These are phyloP conservation scores for Syngnathoides biaculeatus DNA, from an alignment of 2,113 vertebrate species.

Conservation along the genomic window DNA sequence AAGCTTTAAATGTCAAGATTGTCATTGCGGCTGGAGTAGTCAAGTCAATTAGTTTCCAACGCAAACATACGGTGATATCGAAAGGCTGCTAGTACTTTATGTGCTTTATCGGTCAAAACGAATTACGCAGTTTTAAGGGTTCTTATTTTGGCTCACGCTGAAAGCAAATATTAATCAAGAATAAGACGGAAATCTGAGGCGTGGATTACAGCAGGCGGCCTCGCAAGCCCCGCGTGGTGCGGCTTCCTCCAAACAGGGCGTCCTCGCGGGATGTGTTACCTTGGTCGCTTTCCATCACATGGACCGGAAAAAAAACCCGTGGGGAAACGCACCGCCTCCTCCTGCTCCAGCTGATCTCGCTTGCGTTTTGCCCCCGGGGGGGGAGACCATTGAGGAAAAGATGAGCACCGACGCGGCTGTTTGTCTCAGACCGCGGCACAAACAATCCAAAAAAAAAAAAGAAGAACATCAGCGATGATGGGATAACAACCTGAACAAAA, in stretches of 20 bases:
- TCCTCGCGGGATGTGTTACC: conserved; percentile 63
- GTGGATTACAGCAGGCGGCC: conserved; percentile 13
- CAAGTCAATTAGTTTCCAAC: too few relatives aligned
- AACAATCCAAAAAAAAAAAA: too few relatives aligned
- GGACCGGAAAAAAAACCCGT: conserved; percentile 41
- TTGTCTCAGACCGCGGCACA: conserved; percentile 24
- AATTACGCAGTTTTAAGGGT: not conserved
- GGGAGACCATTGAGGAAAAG: conserved; percentile 25
- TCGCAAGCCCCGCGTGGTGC: conserved; percentile 24
- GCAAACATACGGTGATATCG: too few relatives aligned
- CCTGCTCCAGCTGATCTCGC: conserved; percentile 27
- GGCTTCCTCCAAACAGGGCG: conserved; percentile 34
- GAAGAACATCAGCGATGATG: not conserved
- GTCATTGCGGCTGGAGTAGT: too few relatives aligned
- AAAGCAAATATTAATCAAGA: not conserved
- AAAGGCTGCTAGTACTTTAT: not conserved
- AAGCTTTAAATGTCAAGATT: not conserved
- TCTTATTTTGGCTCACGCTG: not conserved
- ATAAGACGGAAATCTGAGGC: not conserved
- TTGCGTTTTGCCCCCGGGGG: conserved; percentile 23
- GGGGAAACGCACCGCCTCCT: conserved; percentile 40
- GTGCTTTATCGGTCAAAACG: not conserved
- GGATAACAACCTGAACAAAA: not conserved
- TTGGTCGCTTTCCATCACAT: conserved; percentile 71
- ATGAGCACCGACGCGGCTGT: conserved; percentile 32